Conservation (phyloP, 2,888 invertebrate species). For the Lacanobia wlatinum region DNA sequence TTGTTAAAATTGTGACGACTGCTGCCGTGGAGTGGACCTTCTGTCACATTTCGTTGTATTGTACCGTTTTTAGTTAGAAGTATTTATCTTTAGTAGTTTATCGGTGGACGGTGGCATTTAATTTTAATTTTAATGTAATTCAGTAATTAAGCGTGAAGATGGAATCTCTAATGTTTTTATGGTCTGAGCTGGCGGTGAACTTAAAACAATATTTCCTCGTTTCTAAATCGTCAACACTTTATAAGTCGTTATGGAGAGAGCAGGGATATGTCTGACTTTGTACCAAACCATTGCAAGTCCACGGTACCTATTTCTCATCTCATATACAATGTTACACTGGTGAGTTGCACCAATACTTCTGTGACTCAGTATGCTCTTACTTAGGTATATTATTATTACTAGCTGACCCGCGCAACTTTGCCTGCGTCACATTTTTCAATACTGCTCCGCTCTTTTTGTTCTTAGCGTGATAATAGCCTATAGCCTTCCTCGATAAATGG, state of each 20-base stretch:
- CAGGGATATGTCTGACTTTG: not conserved
- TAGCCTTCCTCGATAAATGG: no score
- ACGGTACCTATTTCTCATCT: no score
- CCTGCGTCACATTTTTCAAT: no score
- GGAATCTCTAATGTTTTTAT: constrained; percentile 18
- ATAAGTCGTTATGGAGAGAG: not conserved
- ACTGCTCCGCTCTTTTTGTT: no score
- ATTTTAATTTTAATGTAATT: constrained; percentile 18
- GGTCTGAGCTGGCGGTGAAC: not conserved
- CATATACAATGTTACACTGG: no score
- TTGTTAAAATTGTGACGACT: no score
- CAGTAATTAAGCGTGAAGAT: constrained; percentile 31
- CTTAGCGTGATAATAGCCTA: no score
- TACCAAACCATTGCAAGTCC: not conserved
- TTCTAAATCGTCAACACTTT: constrained; percentile 1
- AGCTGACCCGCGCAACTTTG: no score
- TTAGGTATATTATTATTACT: no score
- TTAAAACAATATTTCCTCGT: not conserved
- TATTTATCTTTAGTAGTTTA: constrained; percentile 7
- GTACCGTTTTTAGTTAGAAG: not conserved
- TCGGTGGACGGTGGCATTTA: not conserved
- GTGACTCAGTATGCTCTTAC: no score
- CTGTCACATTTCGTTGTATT: not conserved
- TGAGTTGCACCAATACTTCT: no score
- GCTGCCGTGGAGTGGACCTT: not conserved